Percentiles rank a stretch among this genome's conserved stretches.
phyloP scores from a whole-genome alignment of 2,797 vertebrate species.

The Molossus molossus region DNA sequence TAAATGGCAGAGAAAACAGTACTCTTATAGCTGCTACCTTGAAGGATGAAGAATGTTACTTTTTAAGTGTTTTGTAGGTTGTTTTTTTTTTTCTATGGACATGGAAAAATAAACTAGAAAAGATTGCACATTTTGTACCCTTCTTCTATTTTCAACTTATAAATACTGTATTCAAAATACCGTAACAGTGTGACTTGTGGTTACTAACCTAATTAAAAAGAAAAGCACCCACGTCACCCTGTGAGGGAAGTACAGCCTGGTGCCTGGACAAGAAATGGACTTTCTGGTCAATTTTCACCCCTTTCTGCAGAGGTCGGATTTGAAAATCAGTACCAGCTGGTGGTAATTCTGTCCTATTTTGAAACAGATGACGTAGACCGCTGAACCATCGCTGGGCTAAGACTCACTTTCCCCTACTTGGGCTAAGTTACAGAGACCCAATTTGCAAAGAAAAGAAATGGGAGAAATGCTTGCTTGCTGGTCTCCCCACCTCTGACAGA shows the following conservation, averaged over 20 bases:
- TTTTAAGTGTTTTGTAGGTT: conserved; percentile 32
- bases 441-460: conserved; percentile 56
- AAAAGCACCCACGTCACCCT: conserved; percentile 80
- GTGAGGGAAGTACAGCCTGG: conserved; percentile 20
- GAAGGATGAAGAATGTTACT: conserved; percentile 67
- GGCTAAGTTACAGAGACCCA: conserved; percentile 48
- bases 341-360: conserved; percentile 90
- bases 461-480: conserved; percentile 9
- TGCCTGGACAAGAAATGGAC: conserved; percentile 79
- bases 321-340: conserved; percentile 92
- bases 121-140: conserved; percentile 83
- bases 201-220: conserved; percentile 83
- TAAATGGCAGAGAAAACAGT: background rate
- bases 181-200: conserved; percentile 65
- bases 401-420: conserved; percentile 68
- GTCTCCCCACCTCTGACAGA: background rate
- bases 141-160: conserved; percentile 77
- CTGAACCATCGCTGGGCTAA: conserved; percentile 48
- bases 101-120: conserved; percentile 73
- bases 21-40: background rate
- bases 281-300: conserved; percentile 89
- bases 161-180: conserved; percentile 81
- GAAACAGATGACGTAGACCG: conserved; percentile 78
- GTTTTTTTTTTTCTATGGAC: conserved; percentile 42
- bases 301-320: conserved; percentile 88